Evolutionary conservation across 2,888 invertebrate genomes (phyloP).

Genomic region (Diaprepes abbreviatus): DNA sequence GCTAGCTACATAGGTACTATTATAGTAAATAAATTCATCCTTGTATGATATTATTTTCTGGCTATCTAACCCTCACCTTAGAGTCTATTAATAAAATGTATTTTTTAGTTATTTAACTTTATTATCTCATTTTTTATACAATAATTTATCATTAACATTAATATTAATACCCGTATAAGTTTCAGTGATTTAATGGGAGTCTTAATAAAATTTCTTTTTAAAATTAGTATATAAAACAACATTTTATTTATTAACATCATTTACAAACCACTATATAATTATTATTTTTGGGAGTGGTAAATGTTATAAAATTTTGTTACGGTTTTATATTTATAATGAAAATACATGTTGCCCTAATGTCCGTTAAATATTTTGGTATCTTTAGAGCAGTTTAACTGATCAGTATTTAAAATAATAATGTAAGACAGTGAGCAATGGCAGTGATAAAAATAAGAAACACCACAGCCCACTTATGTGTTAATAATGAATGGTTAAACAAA

Average conservation of each 20-base stretch:
- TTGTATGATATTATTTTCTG: too few species aligned
- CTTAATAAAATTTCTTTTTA: slow-evolving; percentile 56
- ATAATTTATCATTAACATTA: slow-evolving; percentile 64
- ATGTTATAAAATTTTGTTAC: slow-evolving; percentile 63
- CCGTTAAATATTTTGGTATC: slow-evolving; percentile 35
- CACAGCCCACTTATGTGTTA: neutral
- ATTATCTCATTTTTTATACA: slow-evolving; percentile 65
- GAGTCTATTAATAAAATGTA: slow-evolving; percentile 36
- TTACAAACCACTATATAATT: slow-evolving; percentile 66
- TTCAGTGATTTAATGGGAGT: slow-evolving; percentile 48
- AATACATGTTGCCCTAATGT: slow-evolving; percentile 35
- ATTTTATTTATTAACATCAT: slow-evolving; percentile 69
- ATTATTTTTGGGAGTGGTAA: slow-evolving; percentile 57
- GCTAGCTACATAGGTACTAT: too few species aligned
- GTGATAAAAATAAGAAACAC: neutral
- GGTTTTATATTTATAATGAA: slow-evolving; percentile 13
- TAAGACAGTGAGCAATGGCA: neutral
- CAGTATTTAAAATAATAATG: neutral
- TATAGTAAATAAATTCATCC: too few species aligned
- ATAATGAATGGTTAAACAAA: slow-evolving; percentile 5
- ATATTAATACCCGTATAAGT: slow-evolving; percentile 64
- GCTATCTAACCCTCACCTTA: neutral
- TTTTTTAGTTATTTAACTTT: slow-evolving; percentile 57
- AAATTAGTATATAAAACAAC: slow-evolving; percentile 68
- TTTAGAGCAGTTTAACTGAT: slow-evolving; percentile 23